Conservation (phyloP, 1,140 invertebrate species). For the Bombus waltoni region DNA sequence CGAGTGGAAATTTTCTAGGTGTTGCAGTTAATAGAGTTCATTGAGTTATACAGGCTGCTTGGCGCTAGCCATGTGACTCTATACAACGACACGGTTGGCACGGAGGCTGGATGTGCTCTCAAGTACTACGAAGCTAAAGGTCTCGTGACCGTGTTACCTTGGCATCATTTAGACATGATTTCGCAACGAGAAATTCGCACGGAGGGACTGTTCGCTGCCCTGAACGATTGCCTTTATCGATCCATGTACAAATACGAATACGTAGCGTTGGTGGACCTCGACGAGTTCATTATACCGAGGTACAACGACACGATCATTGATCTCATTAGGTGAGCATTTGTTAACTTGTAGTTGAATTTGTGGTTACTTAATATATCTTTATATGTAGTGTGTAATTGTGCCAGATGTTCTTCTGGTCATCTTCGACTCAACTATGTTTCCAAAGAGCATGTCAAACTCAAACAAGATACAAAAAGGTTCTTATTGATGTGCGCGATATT, state of each 20-base stretch:
- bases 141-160: constrained; percentile 91
- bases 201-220: constrained; percentile 94
- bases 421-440: no score
- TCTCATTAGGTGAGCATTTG: constrained; percentile 83
- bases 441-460: no score
- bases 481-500: no score
- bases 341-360: no score
- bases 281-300: constrained; percentile 95
- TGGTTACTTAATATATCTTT: no score
- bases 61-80: constrained; percentile 95
- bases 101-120: constrained; percentile 90
- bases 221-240: constrained; percentile 96
- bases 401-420: no score
- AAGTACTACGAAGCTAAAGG: constrained; percentile 87
- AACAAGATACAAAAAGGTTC: no score
- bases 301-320: constrained; percentile 88
- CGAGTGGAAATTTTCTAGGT: constrained; percentile 81
- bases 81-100: constrained; percentile 95
- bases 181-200: constrained; percentile 96
- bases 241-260: constrained; percentile 92
- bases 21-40: constrained; percentile 94
- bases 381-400: no score
- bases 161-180: constrained; percentile 92
- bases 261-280: constrained; percentile 93
- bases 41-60: constrained; percentile 93